Evolutionary conservation across 1,140 invertebrate genomes (phyloP).

Genomic region (Euglossa dilemma): DNA sequence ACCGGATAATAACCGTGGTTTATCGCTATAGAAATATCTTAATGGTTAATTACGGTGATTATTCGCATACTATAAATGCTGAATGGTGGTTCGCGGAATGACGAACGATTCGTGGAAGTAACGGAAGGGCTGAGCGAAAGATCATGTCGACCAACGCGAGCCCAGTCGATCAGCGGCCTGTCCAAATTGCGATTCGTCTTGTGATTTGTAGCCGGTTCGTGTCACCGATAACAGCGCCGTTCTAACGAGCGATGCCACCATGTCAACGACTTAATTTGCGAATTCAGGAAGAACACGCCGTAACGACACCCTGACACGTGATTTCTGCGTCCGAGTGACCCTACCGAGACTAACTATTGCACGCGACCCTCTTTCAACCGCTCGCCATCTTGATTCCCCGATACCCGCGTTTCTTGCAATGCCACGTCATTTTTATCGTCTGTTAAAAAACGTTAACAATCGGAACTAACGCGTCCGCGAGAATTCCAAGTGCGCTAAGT

Average conservation of each 20-base stretch:
- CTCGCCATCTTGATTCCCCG: not conserved
- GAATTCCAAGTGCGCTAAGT: too few relatives aligned
- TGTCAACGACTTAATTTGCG: slow-evolving; percentile 11
- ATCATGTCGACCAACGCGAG: not conserved
- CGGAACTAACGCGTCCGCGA: too few relatives aligned
- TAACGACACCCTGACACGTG: slow-evolving; percentile 32
- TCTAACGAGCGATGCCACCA: not conserved
- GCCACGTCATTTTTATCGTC: too few relatives aligned
- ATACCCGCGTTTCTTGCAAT: not conserved
- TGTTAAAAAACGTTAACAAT: too few relatives aligned
- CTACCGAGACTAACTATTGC: slow-evolving; percentile 8
- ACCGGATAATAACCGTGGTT: too few relatives aligned
- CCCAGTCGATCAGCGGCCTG: not conserved
- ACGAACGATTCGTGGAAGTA: too few relatives aligned
- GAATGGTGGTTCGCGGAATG: too few relatives aligned
- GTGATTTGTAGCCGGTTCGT: not conserved
- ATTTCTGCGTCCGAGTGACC: slow-evolving; percentile 8
- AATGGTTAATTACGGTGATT: too few relatives aligned
- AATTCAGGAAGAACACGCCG: slow-evolving; percentile 10
- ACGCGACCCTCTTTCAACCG: slow-evolving; percentile 17
- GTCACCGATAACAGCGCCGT: not conserved
- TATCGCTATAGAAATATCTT: too few relatives aligned
- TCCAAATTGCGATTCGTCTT: not conserved
- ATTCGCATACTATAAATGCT: too few relatives aligned
- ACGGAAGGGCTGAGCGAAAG: not conserved